These are phyloP conservation scores for Acromyrmex charruanus DNA, from an alignment of 1,140 invertebrate genomes.

Conservation along the genomic window DNA sequence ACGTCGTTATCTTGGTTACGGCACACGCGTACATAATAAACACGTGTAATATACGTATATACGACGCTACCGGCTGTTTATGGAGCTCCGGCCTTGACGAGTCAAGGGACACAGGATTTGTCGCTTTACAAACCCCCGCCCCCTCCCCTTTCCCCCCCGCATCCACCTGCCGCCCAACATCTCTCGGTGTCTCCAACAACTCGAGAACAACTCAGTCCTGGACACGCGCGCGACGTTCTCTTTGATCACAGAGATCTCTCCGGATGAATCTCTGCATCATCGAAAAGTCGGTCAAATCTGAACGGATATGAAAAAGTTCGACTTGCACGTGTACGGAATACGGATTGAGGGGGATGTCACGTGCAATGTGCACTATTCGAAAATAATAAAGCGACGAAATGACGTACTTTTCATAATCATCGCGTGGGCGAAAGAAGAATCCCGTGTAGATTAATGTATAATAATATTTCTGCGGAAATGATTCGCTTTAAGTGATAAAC, in stretches of 20 bases:
- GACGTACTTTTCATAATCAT: background rate
- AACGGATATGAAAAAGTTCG: background rate
- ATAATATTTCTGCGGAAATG: conserved; percentile 26
- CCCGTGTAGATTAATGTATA: background rate
- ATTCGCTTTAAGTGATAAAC: background rate
- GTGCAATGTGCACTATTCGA: background rate
- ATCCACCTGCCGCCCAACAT: background rate
- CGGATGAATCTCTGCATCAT: conserved; percentile 18
- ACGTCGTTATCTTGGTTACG: conserved; percentile 62
- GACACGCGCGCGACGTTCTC: conserved; percentile 29
- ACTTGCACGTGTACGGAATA: background rate
- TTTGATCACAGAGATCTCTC: conserved; percentile 31
- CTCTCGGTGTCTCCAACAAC: conserved; percentile 14
- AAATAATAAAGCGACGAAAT: background rate
- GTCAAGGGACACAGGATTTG: conserved; percentile 65
- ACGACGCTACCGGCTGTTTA: conserved; percentile 45
- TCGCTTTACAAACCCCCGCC: conserved; percentile 33
- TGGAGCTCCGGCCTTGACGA: conserved; percentile 64
- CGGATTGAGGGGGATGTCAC: background rate
- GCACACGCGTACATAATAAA: conserved; percentile 62
- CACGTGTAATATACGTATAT: conserved; percentile 54
- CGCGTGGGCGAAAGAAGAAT: background rate
- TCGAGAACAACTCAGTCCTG: conserved; percentile 34
- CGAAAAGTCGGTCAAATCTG: conserved; percentile 12
- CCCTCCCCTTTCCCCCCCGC: background rate